phyloP scores from a whole-genome alignment of 2,113 vertebrate species.

The Oxygymnocypris stewartii region DNA sequence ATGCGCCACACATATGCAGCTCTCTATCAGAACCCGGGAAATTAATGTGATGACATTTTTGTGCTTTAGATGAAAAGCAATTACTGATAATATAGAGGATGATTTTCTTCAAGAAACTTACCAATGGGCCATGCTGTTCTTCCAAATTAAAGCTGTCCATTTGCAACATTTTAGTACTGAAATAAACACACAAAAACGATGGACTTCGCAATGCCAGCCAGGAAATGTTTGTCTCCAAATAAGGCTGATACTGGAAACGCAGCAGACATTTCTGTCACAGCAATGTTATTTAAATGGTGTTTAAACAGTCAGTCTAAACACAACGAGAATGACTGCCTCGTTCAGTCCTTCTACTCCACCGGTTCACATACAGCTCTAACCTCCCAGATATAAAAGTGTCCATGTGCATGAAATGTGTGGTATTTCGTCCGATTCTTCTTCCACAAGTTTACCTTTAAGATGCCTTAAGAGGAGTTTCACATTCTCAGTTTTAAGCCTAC shows the following conservation, averaged over 20 bases:
- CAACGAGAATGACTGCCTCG: not conserved
- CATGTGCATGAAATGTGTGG: not conserved
- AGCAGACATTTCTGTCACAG: not conserved
- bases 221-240: constrained; percentile 11
- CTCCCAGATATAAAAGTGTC: not conserved
- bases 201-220: not conserved
- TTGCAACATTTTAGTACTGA: not conserved
- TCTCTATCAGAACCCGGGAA: not conserved
- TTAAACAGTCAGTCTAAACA: constrained; percentile 17
- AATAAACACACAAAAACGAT: not conserved
- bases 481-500: not conserved
- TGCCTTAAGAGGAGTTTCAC: not conserved
- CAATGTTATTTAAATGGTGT: not conserved
- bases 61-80: not conserved
- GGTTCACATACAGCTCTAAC: not conserved
- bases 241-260: not conserved
- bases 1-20: not conserved
- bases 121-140: not conserved
- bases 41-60: not conserved
- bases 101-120: not conserved
- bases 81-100: not conserved
- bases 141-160: not conserved
- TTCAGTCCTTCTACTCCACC: not conserved
- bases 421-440: not conserved
- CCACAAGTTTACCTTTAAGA: not conserved